phyloP scores from a whole-genome alignment of 1,140 invertebrate species.

The Lepidurus packardi region DNA sequence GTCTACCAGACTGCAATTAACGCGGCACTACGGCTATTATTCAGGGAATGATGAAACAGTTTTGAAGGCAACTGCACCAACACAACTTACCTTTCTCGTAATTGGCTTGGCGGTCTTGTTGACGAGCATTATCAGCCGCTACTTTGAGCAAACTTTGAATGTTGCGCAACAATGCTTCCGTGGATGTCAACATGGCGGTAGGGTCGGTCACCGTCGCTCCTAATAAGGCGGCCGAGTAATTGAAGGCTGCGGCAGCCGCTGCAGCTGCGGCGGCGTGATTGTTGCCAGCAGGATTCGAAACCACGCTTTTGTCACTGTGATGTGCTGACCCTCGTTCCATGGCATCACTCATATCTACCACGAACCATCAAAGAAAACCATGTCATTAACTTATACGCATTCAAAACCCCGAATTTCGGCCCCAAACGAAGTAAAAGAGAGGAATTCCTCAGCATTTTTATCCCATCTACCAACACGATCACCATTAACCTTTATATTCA shows the following conservation, averaged over 20 bases:
- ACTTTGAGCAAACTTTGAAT: conserved; percentile 92
- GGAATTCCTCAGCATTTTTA: too few species aligned
- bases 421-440: neutral
- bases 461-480: too few species aligned
- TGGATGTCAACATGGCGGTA: conserved; percentile 60
- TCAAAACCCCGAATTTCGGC: neutral
- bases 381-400: neutral
- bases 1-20: neutral
- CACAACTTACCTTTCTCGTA: conserved; percentile 82
- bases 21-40: too few species aligned
- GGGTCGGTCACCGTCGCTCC: conserved; percentile 47
- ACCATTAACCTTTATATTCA: too few species aligned
- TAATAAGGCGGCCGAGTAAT: conserved; percentile 58
- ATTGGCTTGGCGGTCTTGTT: conserved; percentile 89
- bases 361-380: conserved; percentile 29
- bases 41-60: neutral
- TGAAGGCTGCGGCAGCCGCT: conserved; percentile 57
- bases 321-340: conserved; percentile 36
- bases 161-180: conserved; percentile 85
- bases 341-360: conserved; percentile 58
- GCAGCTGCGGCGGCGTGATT: conserved; percentile 52
- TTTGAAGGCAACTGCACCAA: neutral
- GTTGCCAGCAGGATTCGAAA: conserved; percentile 45
- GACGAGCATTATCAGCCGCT: conserved; percentile 88
- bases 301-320: conserved; percentile 32